phyloP scores from a whole-genome alignment of 2,113 vertebrate species.

The Notarius lentiginosus region DNA sequence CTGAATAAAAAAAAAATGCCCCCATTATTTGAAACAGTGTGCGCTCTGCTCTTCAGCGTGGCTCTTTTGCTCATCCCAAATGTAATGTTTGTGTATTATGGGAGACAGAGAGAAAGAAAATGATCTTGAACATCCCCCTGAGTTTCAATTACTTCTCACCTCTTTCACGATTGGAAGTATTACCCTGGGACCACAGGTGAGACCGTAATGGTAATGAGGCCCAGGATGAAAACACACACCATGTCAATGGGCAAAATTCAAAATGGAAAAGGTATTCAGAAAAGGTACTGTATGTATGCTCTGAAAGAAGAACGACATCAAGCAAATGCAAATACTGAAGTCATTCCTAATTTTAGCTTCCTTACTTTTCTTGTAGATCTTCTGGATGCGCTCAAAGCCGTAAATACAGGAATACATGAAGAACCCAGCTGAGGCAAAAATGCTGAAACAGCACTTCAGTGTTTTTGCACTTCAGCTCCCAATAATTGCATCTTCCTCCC shows the following conservation, averaged over 20 bases:
- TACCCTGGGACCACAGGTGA: constrained; percentile 35
- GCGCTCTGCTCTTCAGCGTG: not conserved
- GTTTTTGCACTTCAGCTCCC: not conserved
- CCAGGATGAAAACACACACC: constrained; percentile 16
- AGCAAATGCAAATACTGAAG: not conserved
- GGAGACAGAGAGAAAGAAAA: constrained; percentile 32
- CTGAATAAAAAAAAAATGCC: not conserved
- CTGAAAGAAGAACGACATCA: not conserved
- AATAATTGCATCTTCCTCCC: no score
- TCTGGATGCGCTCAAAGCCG: not conserved
- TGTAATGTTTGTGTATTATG: constrained; percentile 24
- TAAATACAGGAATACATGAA: not conserved
- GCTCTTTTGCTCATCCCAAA: not conserved
- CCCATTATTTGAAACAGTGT: not conserved
- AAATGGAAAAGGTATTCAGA: not conserved
- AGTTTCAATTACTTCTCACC: constrained; percentile 46
- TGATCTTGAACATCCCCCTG: constrained; percentile 40
- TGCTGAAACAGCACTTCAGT: not conserved
- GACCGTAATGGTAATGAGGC: constrained; percentile 30
- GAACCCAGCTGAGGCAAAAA: not conserved
- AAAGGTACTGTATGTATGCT: not conserved
- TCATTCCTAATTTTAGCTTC: not conserved
- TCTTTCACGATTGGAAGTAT: constrained; percentile 31
- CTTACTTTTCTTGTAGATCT: no score
- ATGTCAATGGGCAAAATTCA: not conserved